Percentiles rank a stretch among this genome's conserved stretches.
Evolutionary conservation across 2,888 invertebrate species (phyloP).

Genomic region (Tortricodes alternella): DNA sequence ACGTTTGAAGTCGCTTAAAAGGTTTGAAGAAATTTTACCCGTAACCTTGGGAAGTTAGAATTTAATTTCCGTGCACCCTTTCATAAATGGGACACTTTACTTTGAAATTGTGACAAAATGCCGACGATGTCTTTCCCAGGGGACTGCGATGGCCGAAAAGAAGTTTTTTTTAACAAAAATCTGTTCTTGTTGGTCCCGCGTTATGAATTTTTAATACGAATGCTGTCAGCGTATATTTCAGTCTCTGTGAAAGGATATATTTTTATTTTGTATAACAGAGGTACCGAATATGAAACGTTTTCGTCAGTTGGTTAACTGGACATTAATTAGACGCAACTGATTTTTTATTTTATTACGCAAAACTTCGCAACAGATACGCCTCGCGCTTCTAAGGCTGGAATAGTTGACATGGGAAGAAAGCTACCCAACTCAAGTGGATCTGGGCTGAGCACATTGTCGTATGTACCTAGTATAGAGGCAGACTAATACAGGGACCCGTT

Average conservation of each 20-base stretch:
- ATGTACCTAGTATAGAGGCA: no score
- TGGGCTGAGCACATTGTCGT: no score
- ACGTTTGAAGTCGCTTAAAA: conserved; percentile 1
- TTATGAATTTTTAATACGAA: conserved; percentile 19
- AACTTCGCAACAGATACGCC: no score
- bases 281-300: background rate
- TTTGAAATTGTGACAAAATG: conserved; percentile 24
- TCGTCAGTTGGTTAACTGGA: background rate
- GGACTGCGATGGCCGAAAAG: conserved; percentile 12
- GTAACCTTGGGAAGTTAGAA: background rate
- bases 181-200: background rate
- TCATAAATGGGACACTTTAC: background rate
- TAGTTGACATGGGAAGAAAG: no score
- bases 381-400: no score
- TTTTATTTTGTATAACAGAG: background rate
- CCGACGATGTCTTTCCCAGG: conserved; percentile 22
- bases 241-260: background rate
- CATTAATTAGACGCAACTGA: background rate
- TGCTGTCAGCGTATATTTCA: conserved; percentile 9
- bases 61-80: background rate
- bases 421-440: no score
- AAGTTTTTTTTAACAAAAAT: conserved; percentile 13
- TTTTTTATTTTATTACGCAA: no score
- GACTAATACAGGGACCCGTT: no score
- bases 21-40: background rate